Conservation (phyloP, 2,888 invertebrate genomes). For the Caradrina clavipalpis region DNA sequence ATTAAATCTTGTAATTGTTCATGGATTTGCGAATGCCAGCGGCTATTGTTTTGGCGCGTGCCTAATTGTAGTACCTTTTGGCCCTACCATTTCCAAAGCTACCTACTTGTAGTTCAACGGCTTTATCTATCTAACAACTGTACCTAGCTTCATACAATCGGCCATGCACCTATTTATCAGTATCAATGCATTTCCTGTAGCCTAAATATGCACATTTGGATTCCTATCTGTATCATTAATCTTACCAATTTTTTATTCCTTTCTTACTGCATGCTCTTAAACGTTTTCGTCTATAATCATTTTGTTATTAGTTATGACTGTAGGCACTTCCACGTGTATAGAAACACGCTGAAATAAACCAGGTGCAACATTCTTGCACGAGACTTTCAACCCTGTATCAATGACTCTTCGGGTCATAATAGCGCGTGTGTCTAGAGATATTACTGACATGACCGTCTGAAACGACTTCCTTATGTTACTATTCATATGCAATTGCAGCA, state of each 20-base stretch:
- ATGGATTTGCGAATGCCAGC: conserved; percentile 19
- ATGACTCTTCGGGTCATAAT: conserved; percentile 30
- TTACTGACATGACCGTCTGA: conserved; percentile 48
- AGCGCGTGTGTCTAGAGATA: conserved; percentile 18
- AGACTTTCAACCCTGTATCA: conserved; percentile 48
- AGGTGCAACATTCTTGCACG: conserved; percentile 26
- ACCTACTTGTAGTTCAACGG: conserved; percentile 20
- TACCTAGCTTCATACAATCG: conserved; percentile 19
- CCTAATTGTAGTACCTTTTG: conserved; percentile 1
- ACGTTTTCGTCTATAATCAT: conserved; percentile 38
- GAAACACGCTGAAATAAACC: conserved; percentile 43
- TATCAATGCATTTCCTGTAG: conserved; percentile 13
- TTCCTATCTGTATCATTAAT: conserved; percentile 5
- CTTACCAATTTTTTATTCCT: not conserved
- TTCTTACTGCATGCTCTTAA: conserved; percentile 15
- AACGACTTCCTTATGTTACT: conserved; percentile 57
- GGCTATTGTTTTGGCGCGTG: conserved; percentile 44
- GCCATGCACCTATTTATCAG: conserved; percentile 21
- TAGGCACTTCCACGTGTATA: conserved; percentile 48
- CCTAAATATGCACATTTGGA: not conserved
- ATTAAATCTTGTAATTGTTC: conserved; percentile 76
- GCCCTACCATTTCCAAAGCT: conserved; percentile 7
- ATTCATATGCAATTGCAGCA: conserved; percentile 47
- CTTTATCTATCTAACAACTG: conserved; percentile 13
- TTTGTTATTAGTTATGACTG: conserved; percentile 39